Evolutionary conservation across 64 coral and sea anemone species (phyloP).

Genomic region (Pocillopora verrucosa): DNA sequence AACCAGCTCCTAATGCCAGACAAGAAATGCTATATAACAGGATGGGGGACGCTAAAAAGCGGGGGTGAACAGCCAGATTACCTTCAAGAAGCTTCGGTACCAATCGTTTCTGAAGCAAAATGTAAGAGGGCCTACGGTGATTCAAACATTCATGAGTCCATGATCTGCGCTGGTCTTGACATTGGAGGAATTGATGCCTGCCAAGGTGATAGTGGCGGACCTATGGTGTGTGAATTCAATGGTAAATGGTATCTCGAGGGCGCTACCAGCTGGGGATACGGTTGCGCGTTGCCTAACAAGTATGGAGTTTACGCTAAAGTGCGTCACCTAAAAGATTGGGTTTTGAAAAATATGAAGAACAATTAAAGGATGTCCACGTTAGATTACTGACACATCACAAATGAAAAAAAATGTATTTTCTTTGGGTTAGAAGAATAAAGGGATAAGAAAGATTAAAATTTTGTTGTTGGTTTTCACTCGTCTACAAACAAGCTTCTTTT

Average conservation of each 20-base stretch:
- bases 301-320: slow-evolving; percentile 32
- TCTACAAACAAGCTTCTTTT: too few species aligned
- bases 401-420: too few species aligned
- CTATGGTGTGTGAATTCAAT: background rate
- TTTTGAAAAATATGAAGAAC: background rate
- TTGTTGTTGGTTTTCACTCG: too few species aligned
- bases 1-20: background rate
- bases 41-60: slow-evolving; percentile 42
- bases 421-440: too few species aligned
- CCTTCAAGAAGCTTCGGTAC: slow-evolving; percentile 25
- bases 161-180: slow-evolving; percentile 32
- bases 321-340: background rate
- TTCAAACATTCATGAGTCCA: slow-evolving; percentile 25
- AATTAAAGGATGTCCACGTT: background rate
- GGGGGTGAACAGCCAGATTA: slow-evolving; percentile 16
- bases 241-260: slow-evolving; percentile 1
- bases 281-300: background rate
- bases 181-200: slow-evolving; percentile 38
- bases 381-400: too few species aligned
- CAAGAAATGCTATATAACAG: slow-evolving; percentile 23
- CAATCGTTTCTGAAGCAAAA: background rate
- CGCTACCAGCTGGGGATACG: background rate
- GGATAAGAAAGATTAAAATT: too few species aligned
- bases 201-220: slow-evolving; percentile 29
- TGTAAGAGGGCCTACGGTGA: slow-evolving; percentile 33